Base-by-base conservation (phyloP, 2,113 vertebrate genomes). In the Chionis minor region DNA sequence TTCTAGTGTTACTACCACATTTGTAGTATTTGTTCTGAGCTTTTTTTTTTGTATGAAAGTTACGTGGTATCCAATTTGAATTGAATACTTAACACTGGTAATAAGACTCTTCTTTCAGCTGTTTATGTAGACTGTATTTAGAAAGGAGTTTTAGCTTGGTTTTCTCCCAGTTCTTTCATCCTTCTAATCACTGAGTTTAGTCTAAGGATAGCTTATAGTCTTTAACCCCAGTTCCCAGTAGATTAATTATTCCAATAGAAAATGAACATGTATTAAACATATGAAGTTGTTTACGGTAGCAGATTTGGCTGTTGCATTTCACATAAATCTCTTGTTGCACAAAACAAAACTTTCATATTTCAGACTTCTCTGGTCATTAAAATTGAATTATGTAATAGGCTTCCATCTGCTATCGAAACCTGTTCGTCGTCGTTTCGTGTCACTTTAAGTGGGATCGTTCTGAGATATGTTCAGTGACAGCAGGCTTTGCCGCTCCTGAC, bases 351-450 rank as follows among this genome's bases (percentile, higher is more conserved):
- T 40, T 28, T 94, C 2, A 5, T 91, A 55, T 59, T 93, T 93
- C 92, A 91, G 44, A 86, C 79, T 90, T 93, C 21, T 95, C 14
- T 83, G 32, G 88, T 90, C 88, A 94, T 94, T 94, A 94, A 92
- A 94, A 86, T 5, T 51, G 74, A 92, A 77, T 95, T 93, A 82
- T 62, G 30, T 81, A 66, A 80, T 49, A 54, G 74, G 47, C 28
- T 92, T 94, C 82, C 86, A 96, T 96, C 71, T 94, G 81, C 51
- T 90, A n/a, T 89, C 35, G 9, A 95, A 97, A 96, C 72, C 92
- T 95, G 81, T 92, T 97, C 83, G 81, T 86, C 88, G 75, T 96
- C 82, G 95, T 88, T 95, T 87, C 35, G 28, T 95, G 88, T 94
- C 72, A 79, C 38, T 96, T 86, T 85, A 87, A 95, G 78, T 84